These are phyloP conservation scores for human DNA, from an alignment of 2,113 vertebrate genomes.

Conservation along the genomic window DNA sequence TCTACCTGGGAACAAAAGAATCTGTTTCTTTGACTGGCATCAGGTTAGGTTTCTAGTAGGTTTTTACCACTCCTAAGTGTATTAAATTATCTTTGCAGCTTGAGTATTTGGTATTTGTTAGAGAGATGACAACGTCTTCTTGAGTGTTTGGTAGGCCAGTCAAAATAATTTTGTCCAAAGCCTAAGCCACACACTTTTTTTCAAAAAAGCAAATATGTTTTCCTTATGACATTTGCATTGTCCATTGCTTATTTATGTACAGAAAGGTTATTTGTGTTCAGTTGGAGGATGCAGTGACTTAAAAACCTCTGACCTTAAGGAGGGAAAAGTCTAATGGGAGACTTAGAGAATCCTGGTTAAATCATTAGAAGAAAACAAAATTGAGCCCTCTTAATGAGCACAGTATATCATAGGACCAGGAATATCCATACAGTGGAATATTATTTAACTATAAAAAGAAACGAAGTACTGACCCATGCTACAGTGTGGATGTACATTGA, in stretches of 20 bases:
- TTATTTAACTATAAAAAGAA: background rate
- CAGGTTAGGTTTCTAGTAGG: background rate
- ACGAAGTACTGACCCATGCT: background rate
- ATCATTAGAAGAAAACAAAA: background rate
- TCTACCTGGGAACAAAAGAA: background rate
- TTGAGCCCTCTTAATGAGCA: background rate
- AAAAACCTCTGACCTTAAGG: background rate
- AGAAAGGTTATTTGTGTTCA: background rate
- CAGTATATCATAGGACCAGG: background rate
- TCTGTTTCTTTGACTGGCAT: background rate
- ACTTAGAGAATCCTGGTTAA: background rate
- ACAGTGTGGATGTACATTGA: background rate
- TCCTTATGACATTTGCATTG: background rate
- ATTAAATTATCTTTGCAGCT: background rate
- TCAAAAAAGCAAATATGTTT: background rate
- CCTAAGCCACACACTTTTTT: background rate
- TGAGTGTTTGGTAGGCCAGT: background rate
- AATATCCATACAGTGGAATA: background rate
- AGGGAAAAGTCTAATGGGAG: background rate
- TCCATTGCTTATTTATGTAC: background rate
- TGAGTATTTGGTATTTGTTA: background rate
- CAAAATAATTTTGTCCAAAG: conserved; percentile 22
- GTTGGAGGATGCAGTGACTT: background rate
- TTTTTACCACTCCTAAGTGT: background rate
- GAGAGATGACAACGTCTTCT: background rate